Base-by-base conservation (phyloP, 2,113 vertebrate genomes). In the Phaetusa simplex region DNA sequence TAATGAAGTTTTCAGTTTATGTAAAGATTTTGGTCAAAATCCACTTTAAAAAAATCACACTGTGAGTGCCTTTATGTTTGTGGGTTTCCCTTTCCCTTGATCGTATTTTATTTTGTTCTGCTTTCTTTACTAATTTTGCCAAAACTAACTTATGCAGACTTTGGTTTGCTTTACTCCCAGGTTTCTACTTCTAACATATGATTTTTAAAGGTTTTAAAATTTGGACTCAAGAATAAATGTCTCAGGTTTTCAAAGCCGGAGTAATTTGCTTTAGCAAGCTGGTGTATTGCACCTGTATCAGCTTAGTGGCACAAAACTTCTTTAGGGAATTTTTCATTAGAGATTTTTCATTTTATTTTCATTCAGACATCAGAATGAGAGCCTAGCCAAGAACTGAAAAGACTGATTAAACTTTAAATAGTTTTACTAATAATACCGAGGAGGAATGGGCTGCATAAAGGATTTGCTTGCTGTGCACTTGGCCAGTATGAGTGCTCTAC, bases 91-190 rank as follows among this genome's bases (percentile, higher is more conserved):
- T 26, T 88, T 97, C 26, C 56, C 88, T 89, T 91, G 61, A 86
- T 79, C 42, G 0, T 89, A 62, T 92, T 97, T 97, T 97, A 93
- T 97, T 98, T 97, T 95, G 76, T 96, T 96, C 97, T 91, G 88
- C 95, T 97, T 95, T 93, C 96, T 93, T 98, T 97, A 83, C 93
- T 95, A 62, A 78, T 97, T 95, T 97, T 97, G 97, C 97, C 98
- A 98, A 98, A 97, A 95, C 97, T 93, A 98, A 97, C 93, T 96
- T 95, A 95, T 15, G 21, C 82, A 64, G 74, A 56, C 67, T 93
- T 96, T 69, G 77, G 85, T 96, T 97, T 97, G 78, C 84, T 95
- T 97, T 96, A 76, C 85, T 96, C 91, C 70, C 86, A 95, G 82
- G 71, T 77, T 91, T 82, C 50, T 78, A 40, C 52, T 95, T 80